Evolutionary conservation across 1,140 invertebrate species (phyloP).

Genomic region (Archivesica marissinica): DNA sequence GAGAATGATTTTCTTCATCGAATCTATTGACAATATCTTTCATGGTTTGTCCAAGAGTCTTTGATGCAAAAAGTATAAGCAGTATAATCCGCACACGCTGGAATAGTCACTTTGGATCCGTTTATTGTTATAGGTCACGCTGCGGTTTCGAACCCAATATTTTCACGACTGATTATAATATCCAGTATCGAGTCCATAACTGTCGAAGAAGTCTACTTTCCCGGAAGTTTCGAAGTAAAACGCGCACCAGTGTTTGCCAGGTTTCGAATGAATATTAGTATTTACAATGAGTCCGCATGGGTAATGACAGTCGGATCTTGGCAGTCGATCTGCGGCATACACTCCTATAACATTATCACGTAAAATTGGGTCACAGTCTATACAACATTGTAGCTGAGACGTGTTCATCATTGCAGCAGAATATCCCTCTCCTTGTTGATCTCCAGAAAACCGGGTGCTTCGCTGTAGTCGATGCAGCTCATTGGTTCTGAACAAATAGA

Average conservation of each 20-base stretch:
- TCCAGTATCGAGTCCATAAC: not conserved
- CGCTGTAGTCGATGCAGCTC: conserved; percentile 33
- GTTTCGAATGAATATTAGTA: not conserved
- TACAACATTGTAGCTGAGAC: conserved; percentile 8
- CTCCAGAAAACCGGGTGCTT: conserved; percentile 17
- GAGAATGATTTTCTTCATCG: not conserved
- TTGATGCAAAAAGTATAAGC: not conserved
- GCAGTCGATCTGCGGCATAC: conserved; percentile 32
- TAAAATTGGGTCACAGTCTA: conserved; percentile 17
- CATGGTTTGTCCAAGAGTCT: not conserved
- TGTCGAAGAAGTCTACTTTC: conserved; percentile 13
- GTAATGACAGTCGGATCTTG: not conserved
- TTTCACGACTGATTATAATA: not conserved
- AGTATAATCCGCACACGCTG: conserved; percentile 10
- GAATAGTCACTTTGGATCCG: conserved; percentile 32
- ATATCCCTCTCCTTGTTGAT: conserved; percentile 30
- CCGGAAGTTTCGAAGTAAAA: not conserved
- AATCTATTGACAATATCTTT: not conserved
- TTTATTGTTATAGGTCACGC: not conserved
- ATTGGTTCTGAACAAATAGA: conserved; percentile 32
- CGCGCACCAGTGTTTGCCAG: not conserved
- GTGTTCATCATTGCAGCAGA: not conserved
- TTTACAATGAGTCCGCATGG: conserved; percentile 14
- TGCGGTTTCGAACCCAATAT: not conserved
- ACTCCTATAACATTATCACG: not conserved